Evolutionary conservation across 2,113 vertebrate species (phyloP).

Genomic region (Cynoglossus semilaevis): DNA sequence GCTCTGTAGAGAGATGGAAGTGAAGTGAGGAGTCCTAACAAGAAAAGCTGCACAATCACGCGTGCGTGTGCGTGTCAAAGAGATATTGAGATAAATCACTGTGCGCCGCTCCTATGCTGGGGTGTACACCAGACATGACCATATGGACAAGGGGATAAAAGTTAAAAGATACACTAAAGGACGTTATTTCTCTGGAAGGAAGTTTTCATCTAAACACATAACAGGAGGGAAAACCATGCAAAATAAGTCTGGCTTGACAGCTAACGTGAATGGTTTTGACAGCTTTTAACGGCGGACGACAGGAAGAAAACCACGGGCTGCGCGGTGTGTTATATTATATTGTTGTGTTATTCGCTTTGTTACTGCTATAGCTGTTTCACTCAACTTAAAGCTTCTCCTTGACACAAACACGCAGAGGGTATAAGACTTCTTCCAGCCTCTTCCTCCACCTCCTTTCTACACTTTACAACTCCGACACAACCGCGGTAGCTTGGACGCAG

Average conservation of each 20-base stretch:
- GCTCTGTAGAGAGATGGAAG: too few relatives aligned
- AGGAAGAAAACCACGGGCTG: not conserved
- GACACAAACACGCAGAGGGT: slow-evolving; percentile 1
- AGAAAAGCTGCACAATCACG: too few relatives aligned
- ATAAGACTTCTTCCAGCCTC: not conserved
- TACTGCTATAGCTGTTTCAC: not conserved
- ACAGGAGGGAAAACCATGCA: too few relatives aligned
- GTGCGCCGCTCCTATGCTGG: not conserved
- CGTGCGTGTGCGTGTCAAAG: not conserved
- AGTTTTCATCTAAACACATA: not conserved
- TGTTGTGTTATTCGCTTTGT: not conserved
- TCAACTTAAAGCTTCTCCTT: slow-evolving; percentile 38
- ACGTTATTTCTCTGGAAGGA: too few relatives aligned
- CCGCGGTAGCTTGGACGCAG: slow-evolving; percentile 16
- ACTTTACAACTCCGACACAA: not conserved
- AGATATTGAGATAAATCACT: not conserved
- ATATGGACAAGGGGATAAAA: slow-evolving; percentile 58
- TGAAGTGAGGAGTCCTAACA: too few relatives aligned
- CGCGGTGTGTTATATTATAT: not conserved
- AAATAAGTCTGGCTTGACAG: not conserved
- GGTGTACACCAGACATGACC: slow-evolving; percentile 38
- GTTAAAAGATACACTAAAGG: slow-evolving; percentile 16
- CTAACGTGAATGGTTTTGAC: not conserved
- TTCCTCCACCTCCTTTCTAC: not conserved
- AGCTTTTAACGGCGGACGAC: not conserved